Percentiles rank a stretch among this genome's conserved stretches.
Conservation (phyloP, 2,888 invertebrate species). For the Smittia sp. region DNA sequence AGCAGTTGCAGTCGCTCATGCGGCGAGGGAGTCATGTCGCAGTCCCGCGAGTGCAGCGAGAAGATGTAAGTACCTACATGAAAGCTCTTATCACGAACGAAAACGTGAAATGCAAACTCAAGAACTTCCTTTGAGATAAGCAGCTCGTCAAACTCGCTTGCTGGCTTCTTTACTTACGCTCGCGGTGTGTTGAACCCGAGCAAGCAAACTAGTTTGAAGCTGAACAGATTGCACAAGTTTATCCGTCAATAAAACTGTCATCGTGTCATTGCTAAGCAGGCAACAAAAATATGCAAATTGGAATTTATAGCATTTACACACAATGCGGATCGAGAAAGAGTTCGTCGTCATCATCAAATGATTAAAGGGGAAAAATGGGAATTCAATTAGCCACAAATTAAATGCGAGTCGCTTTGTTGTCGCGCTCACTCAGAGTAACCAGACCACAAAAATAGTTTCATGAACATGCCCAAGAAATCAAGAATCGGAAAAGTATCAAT, state of each 20-base stretch:
- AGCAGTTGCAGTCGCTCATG: conserved; percentile 19
- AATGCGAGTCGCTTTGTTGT: not conserved
- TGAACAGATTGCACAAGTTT: not conserved
- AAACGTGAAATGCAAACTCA: not conserved
- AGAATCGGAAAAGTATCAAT: conserved; percentile 27
- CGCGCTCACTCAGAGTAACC: not conserved
- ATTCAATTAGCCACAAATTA: conserved; percentile 23
- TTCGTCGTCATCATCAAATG: conserved; percentile 21
- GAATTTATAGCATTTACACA: conserved; percentile 32
- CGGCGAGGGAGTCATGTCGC: conserved; percentile 27
- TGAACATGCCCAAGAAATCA: conserved; percentile 26
- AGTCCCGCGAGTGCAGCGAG: conserved; percentile 21
- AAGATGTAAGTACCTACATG: conserved; percentile 14
- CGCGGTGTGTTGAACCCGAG: not conserved
- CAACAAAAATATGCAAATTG: conserved; percentile 30
- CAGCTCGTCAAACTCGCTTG: not conserved
- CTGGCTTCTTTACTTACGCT: not conserved
- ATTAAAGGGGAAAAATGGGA: conserved; percentile 5
- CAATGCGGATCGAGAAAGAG: conserved; percentile 13
- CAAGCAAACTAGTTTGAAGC: not conserved
- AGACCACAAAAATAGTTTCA: conserved; percentile 18
- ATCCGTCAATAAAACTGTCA: conserved; percentile 24
- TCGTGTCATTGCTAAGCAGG: not conserved
- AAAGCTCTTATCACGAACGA: not conserved
- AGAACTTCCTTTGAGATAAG: conserved; percentile 4